phyloP scores from a whole-genome alignment of 2,888 invertebrate genomes.

The Polyommatus icarus region DNA sequence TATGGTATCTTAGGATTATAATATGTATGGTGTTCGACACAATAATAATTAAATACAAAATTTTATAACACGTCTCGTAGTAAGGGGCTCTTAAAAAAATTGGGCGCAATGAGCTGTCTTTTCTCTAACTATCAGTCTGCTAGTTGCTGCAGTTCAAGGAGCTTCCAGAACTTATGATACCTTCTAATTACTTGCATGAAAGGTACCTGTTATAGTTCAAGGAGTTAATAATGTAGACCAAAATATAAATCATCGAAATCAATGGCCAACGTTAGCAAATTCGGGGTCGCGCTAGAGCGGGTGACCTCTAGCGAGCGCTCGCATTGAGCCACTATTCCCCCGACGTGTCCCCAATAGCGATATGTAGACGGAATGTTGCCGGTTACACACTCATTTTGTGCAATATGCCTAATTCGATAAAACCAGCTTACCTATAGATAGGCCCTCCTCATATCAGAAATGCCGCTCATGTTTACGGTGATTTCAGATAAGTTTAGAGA shows the following conservation, averaged over 20 bases:
- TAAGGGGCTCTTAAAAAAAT: too few relatives aligned
- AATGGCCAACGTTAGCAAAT: constrained; percentile 37
- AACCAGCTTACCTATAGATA: neutral
- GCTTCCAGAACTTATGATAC: too few relatives aligned
- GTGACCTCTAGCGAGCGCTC: constrained; percentile 65
- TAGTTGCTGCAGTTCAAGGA: too few relatives aligned
- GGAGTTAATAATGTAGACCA: neutral
- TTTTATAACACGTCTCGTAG: too few relatives aligned
- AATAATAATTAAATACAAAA: too few relatives aligned
- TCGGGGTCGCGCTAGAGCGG: constrained; percentile 72
- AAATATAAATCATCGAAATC: constrained; percentile 29
- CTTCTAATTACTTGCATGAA: too few relatives aligned
- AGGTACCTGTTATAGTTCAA: neutral
- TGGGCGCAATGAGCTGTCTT: too few relatives aligned
- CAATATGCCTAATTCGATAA: constrained; percentile 58
- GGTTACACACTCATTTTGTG: constrained; percentile 70
- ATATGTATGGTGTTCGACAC: too few relatives aligned
- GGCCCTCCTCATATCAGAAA: neutral
- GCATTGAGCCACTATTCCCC: constrained; percentile 73
- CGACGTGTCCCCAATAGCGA: constrained; percentile 75
- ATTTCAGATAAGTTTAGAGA: too few relatives aligned
- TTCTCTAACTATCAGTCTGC: too few relatives aligned
- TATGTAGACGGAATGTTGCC: constrained; percentile 69
- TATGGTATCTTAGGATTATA: too few relatives aligned
- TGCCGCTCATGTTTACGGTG: neutral